Evolutionary conservation across 2,113 vertebrate genomes (phyloP), one percentile per base, ranked within the genome.

Genomic region (Ceuthmochares aereus): DNA sequence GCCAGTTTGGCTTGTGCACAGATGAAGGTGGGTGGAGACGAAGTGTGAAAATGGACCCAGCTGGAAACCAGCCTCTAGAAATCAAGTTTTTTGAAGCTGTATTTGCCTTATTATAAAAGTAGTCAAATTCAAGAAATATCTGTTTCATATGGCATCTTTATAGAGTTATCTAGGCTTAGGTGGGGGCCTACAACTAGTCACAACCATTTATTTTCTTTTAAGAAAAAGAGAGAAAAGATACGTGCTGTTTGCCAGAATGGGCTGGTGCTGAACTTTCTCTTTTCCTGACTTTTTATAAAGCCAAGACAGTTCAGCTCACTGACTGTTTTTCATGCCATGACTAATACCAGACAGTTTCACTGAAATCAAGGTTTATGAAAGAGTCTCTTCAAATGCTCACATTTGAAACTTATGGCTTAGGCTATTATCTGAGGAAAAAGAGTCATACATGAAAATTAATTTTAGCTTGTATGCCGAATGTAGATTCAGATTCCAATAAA

Each of bases 401-500:
- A 1, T 75, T 86, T 73, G 58, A 90, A 88, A 59, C 42, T 86
- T 58, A 74, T 29, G 59, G 73, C 37, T 93, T 59, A 68, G 56
- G 36, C 27, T 74, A 51, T 66, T 88, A 63, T 55, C 51, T 84
- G 60, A 84, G 47, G 51, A 84, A 86, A 77, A 84, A 32, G 29
- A 80, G 27, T 42, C 14, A 17, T 63, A 62, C 4, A 25, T 1
- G 11, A 55, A 75, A 92, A 84, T 70, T 3, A 89, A 78, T 87
- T 95, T 87, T 37, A 90, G 30, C 75, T 67, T 84, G 62, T 92
- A 78, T 95, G 84, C 54, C 54, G 78, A 73, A 86, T 93, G 36
- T n/a, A n/a, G 42, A 72, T 40, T 85, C 70, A 86, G 64, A 85
- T 64, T 79, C 49, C 86, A 89, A 51, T 79, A 58, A 95, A 91